Base-by-base conservation (phyloP, 2,797 vertebrate species). In the Hydrophis major region DNA sequence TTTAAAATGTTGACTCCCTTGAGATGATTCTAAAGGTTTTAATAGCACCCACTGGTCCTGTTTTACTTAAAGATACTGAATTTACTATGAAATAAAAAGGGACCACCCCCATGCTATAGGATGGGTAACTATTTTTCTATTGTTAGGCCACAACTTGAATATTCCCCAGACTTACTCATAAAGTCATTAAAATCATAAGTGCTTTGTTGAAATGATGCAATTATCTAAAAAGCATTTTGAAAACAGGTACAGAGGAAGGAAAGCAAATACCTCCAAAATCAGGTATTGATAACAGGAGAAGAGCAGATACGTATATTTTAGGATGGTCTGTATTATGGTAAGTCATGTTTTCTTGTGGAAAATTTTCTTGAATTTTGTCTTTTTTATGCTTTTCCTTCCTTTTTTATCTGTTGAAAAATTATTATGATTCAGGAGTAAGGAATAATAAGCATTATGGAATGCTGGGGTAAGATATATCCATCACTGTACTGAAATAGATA, bases 11-110 rank as follows among this genome's bases (percentile, higher is more conserved):
- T 92, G 56, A 88, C 18, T 92, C 83, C 32, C 61, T 88, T 83
- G 55, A 18, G 87, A 89, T 86, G 25, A 86, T 88, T 27, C 87
- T 91, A 87, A 27, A 63, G 69, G 47, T 27, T 32, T 89, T 86
- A 47, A 63, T 42, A 88, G 90, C 87, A 91, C 89, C 89, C 86
- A 93, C 6, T 12, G 63, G 86, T 47, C 83, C 92, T 55, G 22
- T 91, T 93, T 93, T 89, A 59, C 47, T 91, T 42, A 63, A 93
- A 93, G 57, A 47, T 50, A 86, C 89, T 93, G 57, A 91, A 90
- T 27, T 92, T 89, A 60, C 12, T 89, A 83, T 83, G 78, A 92
- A 90, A 90, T 61, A 87, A 90, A 90, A 74, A 32, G 47, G 61
- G 86, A 90, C 92, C 92, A 93, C 92, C 47, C 92, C 90, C 89